phyloP scores from a whole-genome alignment of 2,888 invertebrate genomes.

The Alloscopus bannaensis region DNA sequence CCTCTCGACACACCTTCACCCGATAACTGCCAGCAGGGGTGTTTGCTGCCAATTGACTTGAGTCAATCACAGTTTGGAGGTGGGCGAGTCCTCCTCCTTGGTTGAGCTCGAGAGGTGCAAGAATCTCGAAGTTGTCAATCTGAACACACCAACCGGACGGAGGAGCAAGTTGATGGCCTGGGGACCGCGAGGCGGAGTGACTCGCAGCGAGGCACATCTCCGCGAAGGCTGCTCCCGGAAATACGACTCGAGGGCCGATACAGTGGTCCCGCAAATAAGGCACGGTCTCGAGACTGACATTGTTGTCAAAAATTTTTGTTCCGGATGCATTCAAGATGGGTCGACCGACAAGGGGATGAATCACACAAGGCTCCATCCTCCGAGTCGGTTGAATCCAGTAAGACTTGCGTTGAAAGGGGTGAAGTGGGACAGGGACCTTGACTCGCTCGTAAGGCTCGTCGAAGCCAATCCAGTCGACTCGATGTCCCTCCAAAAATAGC shows the following conservation, averaged over 20 bases:
- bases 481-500: slow-evolving; percentile 31
- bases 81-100: too few species aligned
- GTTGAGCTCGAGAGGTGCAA: too few species aligned
- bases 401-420: slow-evolving; percentile 56
- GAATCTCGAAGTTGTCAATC: too few species aligned
- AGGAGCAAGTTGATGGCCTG: too few species aligned
- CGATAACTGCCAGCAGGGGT: too few species aligned
- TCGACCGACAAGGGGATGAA: slow-evolving; percentile 51
- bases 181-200: too few species aligned
- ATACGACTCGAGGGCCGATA: slow-evolving; percentile 39
- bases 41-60: too few species aligned
- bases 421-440: slow-evolving; percentile 26
- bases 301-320: slow-evolving; percentile 31
- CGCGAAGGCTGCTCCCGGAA: slow-evolving; percentile 31
- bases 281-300: background rate
- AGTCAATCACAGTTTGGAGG: too few species aligned
- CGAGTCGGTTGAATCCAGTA: slow-evolving; percentile 41
- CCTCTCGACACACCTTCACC: too few species aligned
- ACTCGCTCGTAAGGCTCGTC: slow-evolving; percentile 24
- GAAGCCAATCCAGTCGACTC: slow-evolving; percentile 57
- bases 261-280: slow-evolving; percentile 49
- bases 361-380: background rate
- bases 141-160: too few species aligned
- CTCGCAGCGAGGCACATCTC: slow-evolving; percentile 48
- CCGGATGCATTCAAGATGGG: slow-evolving; percentile 15